A percentile compares a stretch with the other conserved stretches of the same genome.
These are phyloP conservation scores for Lota lota DNA, from an alignment of 2,113 vertebrate species.

Conservation along the genomic window DNA sequence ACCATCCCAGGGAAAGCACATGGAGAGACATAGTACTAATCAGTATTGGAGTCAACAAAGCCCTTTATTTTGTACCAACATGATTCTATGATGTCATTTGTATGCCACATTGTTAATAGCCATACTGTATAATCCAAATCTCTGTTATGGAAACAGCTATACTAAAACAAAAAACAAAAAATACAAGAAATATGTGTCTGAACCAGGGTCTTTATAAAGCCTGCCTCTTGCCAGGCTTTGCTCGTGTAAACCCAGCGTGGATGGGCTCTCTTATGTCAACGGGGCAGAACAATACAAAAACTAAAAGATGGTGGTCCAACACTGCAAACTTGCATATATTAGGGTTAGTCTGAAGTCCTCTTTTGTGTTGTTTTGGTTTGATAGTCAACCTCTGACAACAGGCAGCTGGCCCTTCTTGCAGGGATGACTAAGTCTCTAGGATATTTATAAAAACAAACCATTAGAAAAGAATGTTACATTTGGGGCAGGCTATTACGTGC, in stretches of 20 bases:
- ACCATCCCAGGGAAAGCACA: conserved; percentile 55
- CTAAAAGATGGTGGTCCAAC: conserved; percentile 4
- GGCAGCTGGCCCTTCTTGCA: conserved; percentile 43
- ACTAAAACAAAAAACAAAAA: conserved; percentile 5
- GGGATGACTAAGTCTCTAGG: conserved; percentile 38
- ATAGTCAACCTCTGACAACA: conserved; percentile 4
- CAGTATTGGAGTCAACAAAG: conserved; percentile 28
- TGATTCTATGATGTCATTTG: conserved; percentile 68
- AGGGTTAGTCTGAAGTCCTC: conserved; percentile 33
- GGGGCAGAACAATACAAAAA: conserved; percentile 1
- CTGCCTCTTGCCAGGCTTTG: not conserved
- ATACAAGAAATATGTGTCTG: conserved; percentile 13
- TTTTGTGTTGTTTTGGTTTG: not conserved
- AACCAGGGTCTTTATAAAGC: conserved; percentile 18
- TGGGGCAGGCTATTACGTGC: conserved; percentile 38
- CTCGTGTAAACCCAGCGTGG: too few relatives aligned
- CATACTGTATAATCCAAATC: conserved; percentile 30
- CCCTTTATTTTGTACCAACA: conserved; percentile 52
- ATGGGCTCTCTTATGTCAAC: too few relatives aligned
- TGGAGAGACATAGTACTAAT: conserved; percentile 22
- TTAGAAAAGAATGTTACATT: conserved; percentile 46
- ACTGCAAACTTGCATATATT: conserved; percentile 42
- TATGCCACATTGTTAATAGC: conserved; percentile 50
- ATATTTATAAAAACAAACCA: not conserved
- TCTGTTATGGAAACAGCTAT: conserved; percentile 1